These are phyloP conservation scores for Lamellibrachia columna DNA, from an alignment of 2,888 invertebrate genomes.

Conservation along the genomic window DNA sequence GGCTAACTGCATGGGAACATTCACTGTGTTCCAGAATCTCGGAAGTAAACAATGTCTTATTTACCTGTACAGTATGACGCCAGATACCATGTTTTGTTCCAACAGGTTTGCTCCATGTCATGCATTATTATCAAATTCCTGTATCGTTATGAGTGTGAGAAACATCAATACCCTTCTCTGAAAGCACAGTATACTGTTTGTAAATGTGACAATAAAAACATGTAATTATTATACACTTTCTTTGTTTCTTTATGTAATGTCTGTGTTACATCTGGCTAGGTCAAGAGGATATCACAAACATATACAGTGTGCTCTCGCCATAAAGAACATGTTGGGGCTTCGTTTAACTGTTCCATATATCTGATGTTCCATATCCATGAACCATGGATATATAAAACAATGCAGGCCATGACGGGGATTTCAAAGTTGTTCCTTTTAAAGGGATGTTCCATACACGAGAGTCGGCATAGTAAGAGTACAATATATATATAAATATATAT, in stretches of 20 bases:
- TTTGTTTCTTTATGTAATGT: neutral
- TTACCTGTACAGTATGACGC: neutral
- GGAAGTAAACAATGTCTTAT: neutral
- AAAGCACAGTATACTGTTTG: neutral
- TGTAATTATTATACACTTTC: neutral
- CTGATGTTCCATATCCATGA: neutral
- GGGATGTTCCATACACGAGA: too few species aligned
- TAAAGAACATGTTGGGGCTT: too few species aligned
- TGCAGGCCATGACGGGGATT: too few species aligned
- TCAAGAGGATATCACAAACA: too few species aligned
- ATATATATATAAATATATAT: too few species aligned
- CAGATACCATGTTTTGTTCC: neutral
- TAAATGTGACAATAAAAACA: neutral
- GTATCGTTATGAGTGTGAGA: neutral
- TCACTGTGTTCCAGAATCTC: neutral
- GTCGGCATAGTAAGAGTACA: too few species aligned
- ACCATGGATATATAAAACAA: too few species aligned
- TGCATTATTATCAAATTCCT: neutral
- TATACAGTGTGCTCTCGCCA: too few species aligned
- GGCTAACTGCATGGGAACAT: neutral
- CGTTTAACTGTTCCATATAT: neutral
- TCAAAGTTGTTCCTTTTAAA: too few species aligned
- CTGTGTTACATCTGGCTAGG: neutral
- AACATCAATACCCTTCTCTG: neutral
- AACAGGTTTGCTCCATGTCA: neutral